These are phyloP conservation scores for Picathartes gymnocephalus DNA, from an alignment of 2,113 vertebrate species.

Conservation along the genomic window DNA sequence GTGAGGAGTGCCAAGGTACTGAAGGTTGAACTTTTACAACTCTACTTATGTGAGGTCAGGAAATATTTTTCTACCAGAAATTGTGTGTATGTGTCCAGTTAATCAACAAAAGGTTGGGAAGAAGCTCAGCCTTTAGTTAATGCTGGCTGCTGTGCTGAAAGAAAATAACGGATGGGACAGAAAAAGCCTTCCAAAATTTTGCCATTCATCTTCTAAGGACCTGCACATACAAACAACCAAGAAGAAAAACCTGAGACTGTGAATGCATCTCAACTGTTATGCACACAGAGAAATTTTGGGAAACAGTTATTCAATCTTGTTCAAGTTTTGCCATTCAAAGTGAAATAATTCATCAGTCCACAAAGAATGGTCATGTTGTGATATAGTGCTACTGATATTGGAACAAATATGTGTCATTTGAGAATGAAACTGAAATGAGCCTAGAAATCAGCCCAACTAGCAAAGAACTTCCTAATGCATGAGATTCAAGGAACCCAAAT, in stretches of 20 bases:
- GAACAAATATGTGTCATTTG: neutral
- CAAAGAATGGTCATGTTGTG: neutral
- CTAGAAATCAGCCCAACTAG: neutral
- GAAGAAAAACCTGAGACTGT: neutral
- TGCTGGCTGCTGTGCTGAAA: neutral
- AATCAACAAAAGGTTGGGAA: neutral
- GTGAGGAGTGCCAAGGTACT: fast-evolving
- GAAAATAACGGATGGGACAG: neutral
- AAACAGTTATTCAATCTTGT: neutral
- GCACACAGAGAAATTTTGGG: neutral
- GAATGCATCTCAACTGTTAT: neutral
- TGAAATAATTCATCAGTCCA: neutral
- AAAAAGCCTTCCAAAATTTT: neutral
- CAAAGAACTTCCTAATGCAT: neutral
- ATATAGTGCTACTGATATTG: neutral
- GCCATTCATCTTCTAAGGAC: neutral
- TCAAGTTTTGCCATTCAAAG: neutral
- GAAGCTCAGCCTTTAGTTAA: neutral
- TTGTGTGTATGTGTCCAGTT: neutral
- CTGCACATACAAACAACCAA: fast-evolving
- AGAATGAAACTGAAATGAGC: neutral
- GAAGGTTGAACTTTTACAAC: neutral
- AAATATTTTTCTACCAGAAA: neutral
- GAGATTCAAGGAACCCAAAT: neutral
- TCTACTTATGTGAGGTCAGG: neutral